Percentiles rank a stretch among this genome's conserved stretches.
Evolutionary conservation across 2,797 vertebrate genomes (phyloP).

Genomic region (Pseudotriccus pelzelni): DNA sequence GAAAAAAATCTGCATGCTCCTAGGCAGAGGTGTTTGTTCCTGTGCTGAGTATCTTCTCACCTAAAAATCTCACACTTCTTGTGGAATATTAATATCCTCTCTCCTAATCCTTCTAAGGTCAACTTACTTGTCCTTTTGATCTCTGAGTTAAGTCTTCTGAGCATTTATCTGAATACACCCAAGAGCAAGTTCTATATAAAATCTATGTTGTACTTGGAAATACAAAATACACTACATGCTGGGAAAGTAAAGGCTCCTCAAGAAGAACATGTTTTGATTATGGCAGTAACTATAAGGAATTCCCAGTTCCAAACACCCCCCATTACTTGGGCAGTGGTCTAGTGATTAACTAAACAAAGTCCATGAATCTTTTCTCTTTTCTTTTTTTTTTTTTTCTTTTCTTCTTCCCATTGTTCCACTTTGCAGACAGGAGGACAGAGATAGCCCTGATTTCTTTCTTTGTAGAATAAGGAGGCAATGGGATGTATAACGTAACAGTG

Average conservation of each 20-base stretch:
- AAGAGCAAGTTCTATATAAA: background rate
- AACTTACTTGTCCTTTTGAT: background rate
- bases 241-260: background rate
- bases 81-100: background rate
- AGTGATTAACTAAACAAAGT: background rate
- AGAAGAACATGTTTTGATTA: background rate
- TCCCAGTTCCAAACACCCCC: background rate
- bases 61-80: background rate
- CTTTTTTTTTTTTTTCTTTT: background rate
- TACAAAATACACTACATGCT: background rate
- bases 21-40: constrained; percentile 15
- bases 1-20: background rate
- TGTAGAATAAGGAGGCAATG: background rate
- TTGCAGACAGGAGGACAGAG: background rate
- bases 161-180: background rate
- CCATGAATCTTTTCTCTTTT: background rate
- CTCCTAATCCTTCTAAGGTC: background rate
- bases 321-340: background rate
- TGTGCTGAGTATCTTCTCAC: constrained; percentile 16
- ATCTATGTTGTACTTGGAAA: background rate
- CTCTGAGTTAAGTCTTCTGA: background rate
- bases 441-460: background rate
- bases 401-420: background rate
- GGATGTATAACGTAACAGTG: background rate
- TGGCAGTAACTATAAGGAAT: background rate